Evolutionary conservation across 2,113 vertebrate species (phyloP).

Genomic region (Channa maculata): DNA sequence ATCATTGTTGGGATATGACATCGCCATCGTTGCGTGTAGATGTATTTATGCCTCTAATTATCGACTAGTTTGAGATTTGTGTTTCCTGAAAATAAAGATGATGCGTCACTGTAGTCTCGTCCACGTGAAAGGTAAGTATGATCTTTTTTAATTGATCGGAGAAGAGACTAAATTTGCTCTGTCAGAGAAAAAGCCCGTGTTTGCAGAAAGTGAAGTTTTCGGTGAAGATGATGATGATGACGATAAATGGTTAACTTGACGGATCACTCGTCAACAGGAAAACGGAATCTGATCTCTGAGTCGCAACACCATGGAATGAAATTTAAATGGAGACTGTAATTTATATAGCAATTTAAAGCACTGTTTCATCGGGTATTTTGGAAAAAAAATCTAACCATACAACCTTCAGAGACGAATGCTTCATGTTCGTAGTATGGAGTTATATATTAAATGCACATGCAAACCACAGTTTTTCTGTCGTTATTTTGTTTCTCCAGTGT

Average conservation of each 20-base stretch:
- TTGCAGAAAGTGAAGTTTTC: neutral
- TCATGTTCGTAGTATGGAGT: neutral
- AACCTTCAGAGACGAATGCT: no score
- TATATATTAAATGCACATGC: neutral
- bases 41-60: neutral
- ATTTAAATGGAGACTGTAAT: neutral
- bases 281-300: neutral
- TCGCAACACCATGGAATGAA: neutral
- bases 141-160: conserved; percentile 53
- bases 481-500: neutral
- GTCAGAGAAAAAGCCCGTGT: neutral
- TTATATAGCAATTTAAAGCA: neutral
- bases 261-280: neutral
- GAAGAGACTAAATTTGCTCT: neutral
- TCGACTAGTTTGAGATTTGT: neutral
- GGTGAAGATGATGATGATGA: neutral
- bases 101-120: conserved; percentile 34
- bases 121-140: conserved; percentile 65
- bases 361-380: neutral
- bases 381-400: no score
- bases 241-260: neutral
- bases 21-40: neutral
- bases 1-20: neutral
- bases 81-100: conserved; percentile 21
- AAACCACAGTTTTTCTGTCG: neutral